phyloP scores from a whole-genome alignment of 2,888 invertebrate genomes.

The Luperina testacea region DNA sequence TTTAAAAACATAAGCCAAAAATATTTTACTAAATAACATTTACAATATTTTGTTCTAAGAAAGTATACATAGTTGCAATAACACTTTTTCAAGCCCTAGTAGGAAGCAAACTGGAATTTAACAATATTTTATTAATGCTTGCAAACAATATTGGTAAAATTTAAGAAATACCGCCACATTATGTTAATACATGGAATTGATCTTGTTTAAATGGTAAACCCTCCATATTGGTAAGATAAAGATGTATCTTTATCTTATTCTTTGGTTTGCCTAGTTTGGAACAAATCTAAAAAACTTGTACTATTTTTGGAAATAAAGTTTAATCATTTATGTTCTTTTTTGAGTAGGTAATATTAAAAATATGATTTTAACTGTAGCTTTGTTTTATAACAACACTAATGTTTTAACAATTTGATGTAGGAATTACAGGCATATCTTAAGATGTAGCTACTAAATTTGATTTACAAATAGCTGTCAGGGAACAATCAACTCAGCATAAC shows the following conservation, averaged over 20 bases:
- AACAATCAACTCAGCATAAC: too few species aligned
- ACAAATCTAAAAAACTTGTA: not conserved
- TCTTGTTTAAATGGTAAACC: not conserved
- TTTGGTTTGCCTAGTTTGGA: not conserved
- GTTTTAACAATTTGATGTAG: not conserved
- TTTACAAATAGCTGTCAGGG: not conserved
- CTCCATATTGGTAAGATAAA: not conserved
- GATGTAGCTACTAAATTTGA: not conserved
- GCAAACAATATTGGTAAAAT: not conserved
- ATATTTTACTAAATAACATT: not conserved
- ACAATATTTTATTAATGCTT: conserved; percentile 1
- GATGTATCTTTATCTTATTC: too few species aligned
- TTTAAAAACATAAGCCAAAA: not conserved
- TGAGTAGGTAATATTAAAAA: not conserved
- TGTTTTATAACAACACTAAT: not conserved
- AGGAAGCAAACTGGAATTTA: not conserved
- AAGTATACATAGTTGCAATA: not conserved
- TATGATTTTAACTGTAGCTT: not conserved
- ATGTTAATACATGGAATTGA: too few species aligned
- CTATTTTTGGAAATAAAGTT: too few species aligned
- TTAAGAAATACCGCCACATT: not conserved
- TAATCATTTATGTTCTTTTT: not conserved
- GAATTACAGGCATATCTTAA: too few species aligned
- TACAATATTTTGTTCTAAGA: not conserved
- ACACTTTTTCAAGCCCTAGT: not conserved